Base-by-base conservation (phyloP, 2,888 invertebrate species). In the Eupithecia exiguata region DNA sequence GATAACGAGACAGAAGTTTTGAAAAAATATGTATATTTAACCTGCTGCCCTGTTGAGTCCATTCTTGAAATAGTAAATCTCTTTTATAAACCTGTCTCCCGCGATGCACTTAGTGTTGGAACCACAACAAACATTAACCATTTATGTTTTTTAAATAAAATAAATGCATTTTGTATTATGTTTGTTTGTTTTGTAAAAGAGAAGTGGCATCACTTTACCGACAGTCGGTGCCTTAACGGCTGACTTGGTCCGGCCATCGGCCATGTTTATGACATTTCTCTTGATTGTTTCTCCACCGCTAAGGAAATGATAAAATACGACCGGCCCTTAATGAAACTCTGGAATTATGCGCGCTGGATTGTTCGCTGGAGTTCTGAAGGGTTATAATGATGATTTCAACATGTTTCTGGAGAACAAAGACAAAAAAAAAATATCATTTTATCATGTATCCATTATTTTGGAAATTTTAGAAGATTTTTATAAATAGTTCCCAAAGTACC, bases 201-300 rank as follows among this genome's bases (percentile, higher is more conserved):
- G 25, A 16, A 43, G 63, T 65, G 66, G 40, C 40, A 40, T 6
- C 66, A 66, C 66, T 0, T 40, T 16, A 40, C 25, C 6, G 1
- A 5, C 21, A 16, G n/a, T 12, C 14, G 14, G 6, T 38, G 21
- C 66, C 66, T 74, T 78, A 69, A 71, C 76, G 76, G 76, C 61
- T 76, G 75, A 72, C 78, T 78, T 74, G 70, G 72, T 71, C 73
- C 70, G 74, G 71, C 77, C 71, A 74, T 72, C 74, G 70, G 43
- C 73, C 25, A 72, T 80, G 79, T 74, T 76, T 75, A 75, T 80
- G 79, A 80, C 79, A 71, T 72, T 36, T 71, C 78, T 71, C 16
- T 69, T 76, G 77, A 78, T 78, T 78, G 79, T 76, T 80, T 75
- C 78, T 68, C 62, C 46, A 61, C 72, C 61, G 69, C 69, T 70